phyloP scores from a whole-genome alignment of 2,888 invertebrate genomes.

The Autographa gamma region DNA sequence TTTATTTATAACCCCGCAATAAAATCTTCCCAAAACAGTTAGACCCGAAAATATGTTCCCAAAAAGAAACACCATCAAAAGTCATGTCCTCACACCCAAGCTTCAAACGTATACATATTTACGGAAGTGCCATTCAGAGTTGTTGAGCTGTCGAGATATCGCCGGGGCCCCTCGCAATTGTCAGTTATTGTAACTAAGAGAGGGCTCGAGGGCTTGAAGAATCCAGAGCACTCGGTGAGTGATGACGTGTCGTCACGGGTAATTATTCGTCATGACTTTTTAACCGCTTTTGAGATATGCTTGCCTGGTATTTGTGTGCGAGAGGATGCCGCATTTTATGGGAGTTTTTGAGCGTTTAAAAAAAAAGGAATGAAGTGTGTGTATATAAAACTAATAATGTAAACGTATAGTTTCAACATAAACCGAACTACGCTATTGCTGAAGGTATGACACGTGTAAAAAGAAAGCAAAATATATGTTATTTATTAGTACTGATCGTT shows the following conservation, averaged over 20 bases:
- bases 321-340: background rate
- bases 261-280: conserved; percentile 6
- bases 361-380: too few species aligned
- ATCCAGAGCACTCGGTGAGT: background rate
- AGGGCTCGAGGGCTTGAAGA: conserved; percentile 14
- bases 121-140: conserved; percentile 33
- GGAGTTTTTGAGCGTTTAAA: too few species aligned
- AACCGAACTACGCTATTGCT: too few species aligned
- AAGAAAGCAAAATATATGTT: too few species aligned
- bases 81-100: conserved; percentile 10
- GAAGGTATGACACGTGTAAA: too few species aligned
- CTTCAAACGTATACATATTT: conserved; percentile 31
- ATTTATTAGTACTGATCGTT: too few species aligned
- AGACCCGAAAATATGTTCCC: background rate
- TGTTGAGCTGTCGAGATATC: conserved; percentile 34
- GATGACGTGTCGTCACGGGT: conserved; percentile 6
- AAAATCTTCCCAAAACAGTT: background rate
- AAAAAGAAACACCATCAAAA: conserved; percentile 13
- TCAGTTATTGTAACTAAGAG: conserved; percentile 37
- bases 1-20: background rate
- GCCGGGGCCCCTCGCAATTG: conserved; percentile 30
- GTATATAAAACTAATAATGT: too few species aligned
- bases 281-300: background rate
- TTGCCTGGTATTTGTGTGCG: background rate
- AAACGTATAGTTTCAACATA: too few species aligned